A percentile compares a stretch with the other conserved stretches of the same genome.
These are phyloP conservation scores for Fopius arisanus DNA, from an alignment of 1,140 invertebrate genomes.

Conservation along the genomic window DNA sequence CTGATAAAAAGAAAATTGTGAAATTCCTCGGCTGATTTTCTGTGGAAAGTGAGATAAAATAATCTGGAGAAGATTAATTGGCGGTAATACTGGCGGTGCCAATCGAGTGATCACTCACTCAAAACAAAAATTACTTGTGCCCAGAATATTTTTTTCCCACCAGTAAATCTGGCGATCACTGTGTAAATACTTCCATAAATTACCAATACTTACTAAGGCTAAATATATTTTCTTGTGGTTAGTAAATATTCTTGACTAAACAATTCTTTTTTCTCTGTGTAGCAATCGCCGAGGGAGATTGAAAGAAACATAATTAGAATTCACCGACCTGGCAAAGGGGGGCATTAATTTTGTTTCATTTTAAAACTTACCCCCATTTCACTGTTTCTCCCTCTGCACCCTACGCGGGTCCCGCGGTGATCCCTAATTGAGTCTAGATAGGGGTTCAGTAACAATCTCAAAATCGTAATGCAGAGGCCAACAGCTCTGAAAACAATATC, in stretches of 20 bases:
- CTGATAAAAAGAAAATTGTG: background rate
- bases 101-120: too few relatives aligned
- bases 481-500: too few relatives aligned
- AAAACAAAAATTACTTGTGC: too few relatives aligned
- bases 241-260: too few relatives aligned
- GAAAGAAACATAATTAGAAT: constrained; percentile 26
- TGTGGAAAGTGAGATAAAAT: background rate
- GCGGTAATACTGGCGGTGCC: constrained; percentile 13
- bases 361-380: background rate
- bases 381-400: background rate
- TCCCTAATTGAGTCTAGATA: background rate
- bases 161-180: too few relatives aligned
- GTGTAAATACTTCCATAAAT: too few relatives aligned
- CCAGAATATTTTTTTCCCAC: too few relatives aligned
- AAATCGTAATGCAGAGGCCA: background rate
- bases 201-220: too few relatives aligned
- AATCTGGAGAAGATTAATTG: background rate
- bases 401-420: background rate
- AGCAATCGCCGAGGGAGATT: constrained; percentile 18
- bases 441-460: background rate
- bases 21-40: background rate
- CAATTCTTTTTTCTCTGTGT: too few relatives aligned
- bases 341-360: constrained; percentile 15
- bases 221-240: too few relatives aligned
- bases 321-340: constrained; percentile 12